Evolutionary conservation across 2,113 vertebrate species (phyloP), one percentile per base, ranked within the genome.

Genomic region (Lonchura striata): DNA sequence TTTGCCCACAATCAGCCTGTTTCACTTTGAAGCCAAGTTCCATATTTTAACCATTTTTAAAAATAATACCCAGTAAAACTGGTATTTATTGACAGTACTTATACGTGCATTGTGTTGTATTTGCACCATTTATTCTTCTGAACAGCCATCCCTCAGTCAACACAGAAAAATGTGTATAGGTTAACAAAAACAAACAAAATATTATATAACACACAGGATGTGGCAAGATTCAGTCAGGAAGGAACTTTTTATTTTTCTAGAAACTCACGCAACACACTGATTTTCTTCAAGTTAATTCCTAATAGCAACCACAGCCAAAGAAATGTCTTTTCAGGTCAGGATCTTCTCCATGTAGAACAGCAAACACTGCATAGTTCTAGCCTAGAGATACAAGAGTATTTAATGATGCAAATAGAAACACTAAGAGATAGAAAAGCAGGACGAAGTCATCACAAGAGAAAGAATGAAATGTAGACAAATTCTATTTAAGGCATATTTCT

Each of bases 11-110:
- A 78, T 85, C 37, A 96, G 52, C 31, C 56, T 83, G 83, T 94
- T 96, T 92, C 72, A 94, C 69, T 97, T 97, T 76, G 87, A 81
- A 96, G 72, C 15, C 44, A 91, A 86, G 16, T 82, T 61, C 50
- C 78, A 84, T 89, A 92, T 91, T 86, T 94, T 90, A 97, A 77
- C 28, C 31, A 66, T 75, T 94, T 92, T 85, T 80, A 86, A 96
- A 91, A 70, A 47, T 82, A 95, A 79, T 42, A 82, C 27, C 41
- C 66, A 47, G 39, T 91, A 94, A 96, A 94, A 86, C 76, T 72
- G 80, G 54, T 82, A 95, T 85, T 94, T 86, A 91, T 85, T n/a
- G 60, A 80, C 41, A 92, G 53, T 93, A 94, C 57, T 82, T 92
- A 50, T 4, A 71, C 63, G 81, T 44, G 7, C 61, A 84, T 33